These are phyloP conservation scores for Drosophila elegans DNA, from an alignment of 1,140 invertebrate species.

Conservation along the genomic window DNA sequence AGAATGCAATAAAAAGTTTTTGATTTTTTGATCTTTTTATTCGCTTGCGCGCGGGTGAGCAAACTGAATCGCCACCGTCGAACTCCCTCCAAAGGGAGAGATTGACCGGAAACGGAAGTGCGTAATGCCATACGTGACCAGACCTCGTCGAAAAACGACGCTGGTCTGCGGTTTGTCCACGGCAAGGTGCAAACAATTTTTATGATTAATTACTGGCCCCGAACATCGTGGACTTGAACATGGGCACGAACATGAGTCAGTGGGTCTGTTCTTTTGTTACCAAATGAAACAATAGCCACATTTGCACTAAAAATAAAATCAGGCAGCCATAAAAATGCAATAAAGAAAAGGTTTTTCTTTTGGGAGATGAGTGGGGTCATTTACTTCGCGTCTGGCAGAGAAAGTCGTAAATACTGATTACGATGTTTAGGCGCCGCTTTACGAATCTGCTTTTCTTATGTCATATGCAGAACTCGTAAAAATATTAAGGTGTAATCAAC, in stretches of 20 bases:
- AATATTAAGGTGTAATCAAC: not conserved
- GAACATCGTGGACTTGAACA: conserved; percentile 17
- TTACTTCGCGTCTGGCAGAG: conserved; percentile 7
- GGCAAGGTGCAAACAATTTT: conserved; percentile 74
- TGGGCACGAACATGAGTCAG: conserved; percentile 27
- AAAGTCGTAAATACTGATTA: conserved; percentile 35
- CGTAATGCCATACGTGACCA: conserved; percentile 77
- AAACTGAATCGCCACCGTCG: conserved; percentile 40
- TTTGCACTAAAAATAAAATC: conserved; percentile 66
- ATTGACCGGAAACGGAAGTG: conserved; percentile 72
- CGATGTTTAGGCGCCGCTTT: conserved; percentile 19
- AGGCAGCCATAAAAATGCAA: conserved; percentile 76
- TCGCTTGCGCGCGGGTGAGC: conserved; percentile 50
- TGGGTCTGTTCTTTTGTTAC: conserved; percentile 47
- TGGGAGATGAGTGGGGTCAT: conserved; percentile 9
- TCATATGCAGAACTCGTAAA: conserved; percentile 12
- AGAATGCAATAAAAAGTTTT: conserved; percentile 76
- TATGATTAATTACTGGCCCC: conserved; percentile 75
- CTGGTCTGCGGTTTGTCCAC: conserved; percentile 26
- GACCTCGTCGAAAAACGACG: conserved; percentile 15
- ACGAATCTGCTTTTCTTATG: conserved; percentile 8
- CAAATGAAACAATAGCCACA: conserved; percentile 68
- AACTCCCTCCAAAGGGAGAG: conserved; percentile 6
- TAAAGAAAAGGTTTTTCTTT: conserved; percentile 61
- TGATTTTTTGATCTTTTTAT: conserved; percentile 68